Evolutionary conservation across 2,797 vertebrate species (phyloP), one percentile per base, ranked within the genome.

Genomic region (Pipistrellus pygmaeus): DNA sequence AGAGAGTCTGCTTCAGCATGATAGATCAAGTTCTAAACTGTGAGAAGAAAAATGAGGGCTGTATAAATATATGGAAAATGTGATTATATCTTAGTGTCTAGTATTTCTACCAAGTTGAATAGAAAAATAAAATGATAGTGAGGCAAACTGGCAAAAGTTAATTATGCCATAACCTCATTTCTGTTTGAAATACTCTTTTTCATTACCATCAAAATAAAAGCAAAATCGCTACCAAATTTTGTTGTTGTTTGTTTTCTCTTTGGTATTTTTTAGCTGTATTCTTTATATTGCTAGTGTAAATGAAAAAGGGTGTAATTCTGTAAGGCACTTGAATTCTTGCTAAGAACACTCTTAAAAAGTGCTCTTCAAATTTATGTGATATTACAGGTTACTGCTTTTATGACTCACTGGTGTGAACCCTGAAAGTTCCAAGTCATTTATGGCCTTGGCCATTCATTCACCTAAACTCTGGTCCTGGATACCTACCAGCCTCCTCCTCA

Each of bases 271-370:
- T 7, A 14, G 12, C 27, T 27, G 17, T 17, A 32, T 12, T 4
- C 18, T 84, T 78, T 80, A 84, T 51, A 51, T 48, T 73, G 38
- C 17, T 68, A 23, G 32, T n/a, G 3, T 25, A 84, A 87, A 83
- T 57, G 72, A 78, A 80, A 84, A 88, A 30, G 27, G 21, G 35
- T 41, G 18, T 53, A 78, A 88, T 41, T 78, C 27, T 51, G 10
- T 57, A 84, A 84, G 30, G 21, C 55, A 44, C 51, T 84, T 72
- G 71, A 73, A 78, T 66, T 91, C 46, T 76, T 72, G 51, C 27
- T 51, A 76, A 76, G 15, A 83, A 91, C 38, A 85, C 25, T 38
- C 30, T 82, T 95, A 25, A 93, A 82, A 75, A 62, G n/a, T 55
- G 9, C 21, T 76, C 88, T 90, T 75, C 2, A 25, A 55, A 44